Conservation (phyloP, 2,888 invertebrate genomes). For the Amblyteles armatorius region DNA sequence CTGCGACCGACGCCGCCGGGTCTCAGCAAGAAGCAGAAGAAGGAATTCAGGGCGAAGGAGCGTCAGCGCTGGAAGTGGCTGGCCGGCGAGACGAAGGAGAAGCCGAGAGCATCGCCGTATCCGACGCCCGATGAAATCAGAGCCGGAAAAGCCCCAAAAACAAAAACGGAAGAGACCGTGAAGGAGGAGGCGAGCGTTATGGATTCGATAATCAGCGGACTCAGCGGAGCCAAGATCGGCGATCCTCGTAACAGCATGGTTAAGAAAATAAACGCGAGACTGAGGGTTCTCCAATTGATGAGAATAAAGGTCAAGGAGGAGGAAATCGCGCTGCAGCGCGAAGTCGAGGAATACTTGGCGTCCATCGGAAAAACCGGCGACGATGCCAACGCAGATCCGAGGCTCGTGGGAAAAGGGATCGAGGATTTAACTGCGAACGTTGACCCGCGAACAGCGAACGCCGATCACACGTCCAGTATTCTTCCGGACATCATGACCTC, state of each 20-base stretch:
- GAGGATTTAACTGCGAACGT: background rate
- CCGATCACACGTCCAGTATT: constrained; percentile 34
- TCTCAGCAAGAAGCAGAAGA: constrained; percentile 45
- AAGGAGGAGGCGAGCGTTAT: constrained; percentile 22
- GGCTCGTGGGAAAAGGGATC: background rate
- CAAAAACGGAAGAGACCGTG: constrained; percentile 1
- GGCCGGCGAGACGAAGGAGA: constrained; percentile 43
- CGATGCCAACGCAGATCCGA: constrained; percentile 11
- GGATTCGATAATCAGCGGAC: constrained; percentile 52
- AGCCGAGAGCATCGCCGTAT: constrained; percentile 36
- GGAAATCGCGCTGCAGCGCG: constrained; percentile 48
- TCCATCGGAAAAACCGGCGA: constrained; percentile 37
- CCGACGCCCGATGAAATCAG: constrained; percentile 24
- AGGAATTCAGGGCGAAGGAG: constrained; percentile 44
- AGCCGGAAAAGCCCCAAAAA: background rate
- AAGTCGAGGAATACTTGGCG: constrained; percentile 50
- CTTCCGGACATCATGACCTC: constrained; percentile 52
- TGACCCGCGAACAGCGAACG: background rate
- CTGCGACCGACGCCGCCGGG: constrained; percentile 44
- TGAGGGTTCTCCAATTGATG: constrained; percentile 44
- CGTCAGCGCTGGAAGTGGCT: constrained; percentile 44
- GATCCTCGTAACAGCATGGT: constrained; percentile 58
- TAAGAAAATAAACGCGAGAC: constrained; percentile 51
- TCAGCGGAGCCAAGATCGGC: constrained; percentile 49
- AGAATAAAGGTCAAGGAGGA: constrained; percentile 53